Evolutionary conservation across 23 tunicate species (phyloP).

Genomic region (Ascidia mentula): DNA sequence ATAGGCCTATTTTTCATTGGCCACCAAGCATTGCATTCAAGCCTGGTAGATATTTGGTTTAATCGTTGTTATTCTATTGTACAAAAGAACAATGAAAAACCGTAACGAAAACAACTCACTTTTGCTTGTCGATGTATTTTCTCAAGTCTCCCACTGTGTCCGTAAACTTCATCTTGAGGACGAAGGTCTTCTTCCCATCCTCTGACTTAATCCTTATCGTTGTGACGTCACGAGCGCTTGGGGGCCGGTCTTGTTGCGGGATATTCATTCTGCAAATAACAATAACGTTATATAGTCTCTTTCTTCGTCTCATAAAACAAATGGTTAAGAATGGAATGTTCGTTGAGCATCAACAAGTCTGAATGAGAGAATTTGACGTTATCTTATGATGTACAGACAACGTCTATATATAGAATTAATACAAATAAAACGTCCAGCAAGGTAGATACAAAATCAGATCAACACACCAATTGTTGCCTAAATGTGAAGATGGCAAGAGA

Average conservation of each 20-base stretch:
- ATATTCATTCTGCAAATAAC: conserved; percentile 30
- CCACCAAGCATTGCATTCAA: not conserved
- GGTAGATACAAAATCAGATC: too few relatives aligned
- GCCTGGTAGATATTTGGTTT: not conserved
- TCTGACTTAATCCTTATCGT: conserved; percentile 78
- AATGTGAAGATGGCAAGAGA: too few relatives aligned
- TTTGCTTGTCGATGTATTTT: conserved; percentile 65
- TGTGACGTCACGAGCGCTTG: conserved; percentile 60
- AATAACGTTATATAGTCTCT: too few relatives aligned
- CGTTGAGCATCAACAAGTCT: too few relatives aligned
- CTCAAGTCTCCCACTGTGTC: conserved; percentile 73
- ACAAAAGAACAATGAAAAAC: not conserved
- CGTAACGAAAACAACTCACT: conserved; percentile 24
- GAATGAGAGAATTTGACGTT: too few relatives aligned
- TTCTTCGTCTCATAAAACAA: too few relatives aligned
- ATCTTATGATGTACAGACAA: too few relatives aligned
- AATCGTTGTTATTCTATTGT: not conserved
- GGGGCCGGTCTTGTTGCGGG: conserved; percentile 41
- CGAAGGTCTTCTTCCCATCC: conserved; percentile 53
- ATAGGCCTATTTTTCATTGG: not conserved
- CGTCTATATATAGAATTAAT: too few relatives aligned
- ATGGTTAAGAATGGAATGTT: too few relatives aligned
- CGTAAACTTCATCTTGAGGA: conserved; percentile 69
- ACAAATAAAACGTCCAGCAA: too few relatives aligned
- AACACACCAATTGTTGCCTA: too few relatives aligned